Evolutionary conservation across 2,113 vertebrate species (phyloP), one percentile per base, ranked within the genome.

Genomic region (Scalopus aquaticus): DNA sequence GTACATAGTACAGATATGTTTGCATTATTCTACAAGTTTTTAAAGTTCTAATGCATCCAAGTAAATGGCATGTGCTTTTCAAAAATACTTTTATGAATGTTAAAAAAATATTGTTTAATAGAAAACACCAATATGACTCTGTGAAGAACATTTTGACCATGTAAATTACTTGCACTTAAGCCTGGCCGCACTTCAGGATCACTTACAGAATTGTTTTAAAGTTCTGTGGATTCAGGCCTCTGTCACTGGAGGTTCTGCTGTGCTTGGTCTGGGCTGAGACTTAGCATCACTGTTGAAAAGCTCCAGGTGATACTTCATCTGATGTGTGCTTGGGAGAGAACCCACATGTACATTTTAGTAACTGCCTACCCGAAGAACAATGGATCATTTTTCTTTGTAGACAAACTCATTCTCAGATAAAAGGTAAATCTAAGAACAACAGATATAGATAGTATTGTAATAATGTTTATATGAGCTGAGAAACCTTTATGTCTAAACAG

Each of bases 391-490:
- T 80, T 19, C 49, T 86, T 91, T 91, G 32, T 69, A 77, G 49
- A 80, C 28, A 93, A 51, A 13, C 19, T 89, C 32, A 88, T 90
- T 95, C n/a, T 91, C 35, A 90, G 76, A 26, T 90, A 88, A 92
- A 78, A 92, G 26, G 17, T 89, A 26, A 82, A 51, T 94, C 4
- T 82, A 88, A 81, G 35, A 86, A 91, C 5, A 82, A 15, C 49
- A 83, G 26, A 60, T 80, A 24, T 2, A 44, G 5, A 20, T 5
- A 39, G 7, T 89, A 7, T 72, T 93, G 28, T 83, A 44, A 83
- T 92, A 85, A 54, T 70, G n/a, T 91, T 76, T 12, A 93, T 76
- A 90, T 76, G 49, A 91, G 74, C 70, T 60, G 51, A 92, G 78
- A 74, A 88, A 81, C 11, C 51, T 81, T 73, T 81, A 32, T 60